Evolutionary conservation across 1,140 invertebrate genomes (phyloP), one percentile per base, ranked within the genome.

Genomic region (Lysiphlebus fabarum): DNA sequence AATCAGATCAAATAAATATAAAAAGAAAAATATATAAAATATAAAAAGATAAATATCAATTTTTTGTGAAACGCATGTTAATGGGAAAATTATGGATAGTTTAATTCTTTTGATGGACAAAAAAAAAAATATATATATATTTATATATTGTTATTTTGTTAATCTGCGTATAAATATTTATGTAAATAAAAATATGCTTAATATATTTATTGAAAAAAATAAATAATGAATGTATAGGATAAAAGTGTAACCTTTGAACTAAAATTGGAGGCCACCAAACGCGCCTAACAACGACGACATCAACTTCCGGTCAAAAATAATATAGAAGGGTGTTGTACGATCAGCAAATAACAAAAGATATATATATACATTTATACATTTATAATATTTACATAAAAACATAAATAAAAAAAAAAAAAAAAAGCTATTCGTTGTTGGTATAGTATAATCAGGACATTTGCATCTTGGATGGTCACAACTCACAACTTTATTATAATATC

Each of bases 181-280:
- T 26, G 17, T 26, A 26, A 26, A 26, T n/a, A n/a, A n/a, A n/a
- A n/a, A n/a, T 26, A 26, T 26, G 33, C 44, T 33, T 5, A 43
- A 33, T 33, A 14, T 12, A 4, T n/a, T 11, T 8, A 26, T 8
- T 51, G 49, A n/a, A 56, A 41, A 47, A 14, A 45, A 43, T 37
- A 10, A 44, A 56, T 37, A 51, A 51, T 33, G 17, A 26, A 51
- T 36, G 37, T n/a, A 38, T 37, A 51, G 34, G 44, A 26, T 6
- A 51, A 51, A 51, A 51, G n/a, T 37, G 49, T 67, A 69, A 70
- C 67, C 66, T 65, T 66, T 67, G 66, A 69, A 70, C 66, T 62
- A 47, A 26, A 44, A 57, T 61, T 45, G 42, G 37, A 59, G 50
- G 41, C 54, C 49, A 51, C 49, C 49, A 51, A 36, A 36, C 59